Base-by-base conservation (phyloP, 2,888 invertebrate genomes). In the Eupithecia insigniata region DNA sequence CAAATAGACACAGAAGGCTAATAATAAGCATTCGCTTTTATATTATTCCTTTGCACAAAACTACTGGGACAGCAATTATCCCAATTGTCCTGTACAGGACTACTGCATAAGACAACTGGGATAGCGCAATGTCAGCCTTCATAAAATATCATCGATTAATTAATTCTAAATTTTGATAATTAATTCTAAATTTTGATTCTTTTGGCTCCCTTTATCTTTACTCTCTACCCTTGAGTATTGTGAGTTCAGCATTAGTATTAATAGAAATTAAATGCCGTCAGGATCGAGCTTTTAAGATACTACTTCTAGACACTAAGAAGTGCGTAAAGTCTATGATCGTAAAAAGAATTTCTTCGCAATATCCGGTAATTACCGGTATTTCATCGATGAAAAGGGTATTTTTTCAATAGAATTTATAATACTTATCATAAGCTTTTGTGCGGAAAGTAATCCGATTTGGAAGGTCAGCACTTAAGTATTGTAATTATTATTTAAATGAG, bases 301-400 rank as follows among this genome's bases (percentile, higher is more conserved):
- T n/a, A n/a, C n/a, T n/a, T n/a, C n/a, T 26, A 46, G 4, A 8
- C 18, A n/a, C n/a, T n/a, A 3, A n/a, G 10, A 22, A 51, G 58
- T 10, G 34, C n/a, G n/a, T n/a, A n/a, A 10, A 61, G 34, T n/a
- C 18, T 64, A 39, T 34, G 64, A 64, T 64, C 36, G 26, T 30
- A 7, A 60, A 36, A 22, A 34, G 1, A 39, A 22, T 62, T 62
- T 64, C 36, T 16, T 62, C 26, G 22, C 39, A 22, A 36, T 12
- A 64, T 16, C 36, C 22, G 34, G 22, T 64, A 64, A 64, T 64
- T 36, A 36, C 64, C 64, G 14, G 36, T 39, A 64, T 64, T 36
- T 36, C 22, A 14, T 34, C 36, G 26, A 26, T 39, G 64, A 39
- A 64, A 34, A 26, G 14, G 7, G 36, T 1, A 64, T 64, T 39